phyloP scores from a whole-genome alignment of 2,888 invertebrate species.

The Brachynemurus nebulosus region DNA sequence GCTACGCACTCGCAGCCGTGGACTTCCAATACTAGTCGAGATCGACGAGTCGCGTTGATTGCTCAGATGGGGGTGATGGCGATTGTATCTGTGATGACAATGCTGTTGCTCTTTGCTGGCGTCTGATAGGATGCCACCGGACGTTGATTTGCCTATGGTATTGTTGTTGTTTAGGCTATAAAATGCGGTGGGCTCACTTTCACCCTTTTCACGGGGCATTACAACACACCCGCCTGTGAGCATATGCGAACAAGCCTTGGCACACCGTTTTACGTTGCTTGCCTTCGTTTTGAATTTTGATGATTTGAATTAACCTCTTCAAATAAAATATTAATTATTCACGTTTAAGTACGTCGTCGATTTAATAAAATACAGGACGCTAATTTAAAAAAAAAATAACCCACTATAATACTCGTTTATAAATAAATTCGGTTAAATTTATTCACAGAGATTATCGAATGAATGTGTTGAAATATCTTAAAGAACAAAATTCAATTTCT shows the following conservation, averaged over 20 bases:
- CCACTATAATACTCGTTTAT: too few species aligned
- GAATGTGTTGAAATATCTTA: too few species aligned
- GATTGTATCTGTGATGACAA: too few species aligned
- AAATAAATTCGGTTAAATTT: too few species aligned
- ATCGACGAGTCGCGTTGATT: slow-evolving; percentile 8
- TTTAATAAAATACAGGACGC: neutral
- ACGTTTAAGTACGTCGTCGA: neutral
- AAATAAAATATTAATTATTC: neutral
- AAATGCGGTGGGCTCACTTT: slow-evolving; percentile 4
- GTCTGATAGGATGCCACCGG: slow-evolving; percentile 22
- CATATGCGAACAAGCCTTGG: slow-evolving; percentile 14
- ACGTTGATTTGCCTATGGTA: slow-evolving; percentile 38
- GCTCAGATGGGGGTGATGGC: too few species aligned
- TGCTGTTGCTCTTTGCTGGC: slow-evolving; percentile 26
- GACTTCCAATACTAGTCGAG: slow-evolving; percentile 11
- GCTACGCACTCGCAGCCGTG: slow-evolving; percentile 25
- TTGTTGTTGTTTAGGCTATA: slow-evolving; percentile 6
- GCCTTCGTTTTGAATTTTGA: slow-evolving; percentile 1
- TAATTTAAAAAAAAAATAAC: too few species aligned
- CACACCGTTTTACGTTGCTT: slow-evolving; percentile 4
- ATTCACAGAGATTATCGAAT: too few species aligned
- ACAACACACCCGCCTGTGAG: slow-evolving; percentile 29
- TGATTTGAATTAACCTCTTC: neutral
- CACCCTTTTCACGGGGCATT: slow-evolving; percentile 36
- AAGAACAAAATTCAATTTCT: too few species aligned